Percentiles rank a stretch among this genome's conserved stretches.
These are phyloP conservation scores for Squalus acanthias DNA, from an alignment of 2,797 vertebrate genomes.

Conservation along the genomic window DNA sequence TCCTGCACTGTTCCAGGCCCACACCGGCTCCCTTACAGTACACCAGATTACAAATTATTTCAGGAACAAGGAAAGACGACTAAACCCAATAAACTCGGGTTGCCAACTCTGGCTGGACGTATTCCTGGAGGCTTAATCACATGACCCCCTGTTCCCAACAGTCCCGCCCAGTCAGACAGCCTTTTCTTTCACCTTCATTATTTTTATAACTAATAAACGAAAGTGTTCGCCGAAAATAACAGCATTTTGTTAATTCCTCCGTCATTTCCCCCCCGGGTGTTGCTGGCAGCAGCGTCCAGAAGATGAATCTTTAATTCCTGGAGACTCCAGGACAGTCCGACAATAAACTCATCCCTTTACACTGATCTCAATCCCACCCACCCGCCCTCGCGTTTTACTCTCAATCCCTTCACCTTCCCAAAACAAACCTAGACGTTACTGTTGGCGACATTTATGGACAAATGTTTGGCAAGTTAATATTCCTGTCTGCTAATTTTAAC, in stretches of 20 bases:
- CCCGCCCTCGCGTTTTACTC: not conserved
- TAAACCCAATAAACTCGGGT: not conserved
- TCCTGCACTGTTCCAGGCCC: not conserved
- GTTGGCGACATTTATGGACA: not conserved
- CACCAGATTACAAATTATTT: not conserved
- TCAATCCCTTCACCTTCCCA: not conserved
- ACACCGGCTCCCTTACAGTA: not conserved
- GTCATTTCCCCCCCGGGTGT: not conserved
- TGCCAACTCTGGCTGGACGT: not conserved
- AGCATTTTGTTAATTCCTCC: not conserved
- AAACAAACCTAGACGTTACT: not conserved
- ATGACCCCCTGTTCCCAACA: not conserved
- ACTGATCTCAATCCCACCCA: not conserved
- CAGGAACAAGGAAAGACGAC: not conserved
- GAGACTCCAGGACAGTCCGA: not conserved
- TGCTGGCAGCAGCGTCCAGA: not conserved
- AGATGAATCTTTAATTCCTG: not conserved
- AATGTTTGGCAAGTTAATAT: not conserved
- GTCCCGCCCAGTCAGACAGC: not conserved
- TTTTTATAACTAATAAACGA: not conserved
- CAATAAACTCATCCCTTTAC: not conserved
- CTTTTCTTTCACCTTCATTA: not conserved
- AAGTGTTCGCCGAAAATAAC: not conserved
- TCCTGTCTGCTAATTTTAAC: not conserved
- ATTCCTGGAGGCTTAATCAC: not conserved